Evolutionary conservation across 2,113 vertebrate species (phyloP), one percentile per base, ranked within the genome.

Genomic region (Eclectus roratus): DNA sequence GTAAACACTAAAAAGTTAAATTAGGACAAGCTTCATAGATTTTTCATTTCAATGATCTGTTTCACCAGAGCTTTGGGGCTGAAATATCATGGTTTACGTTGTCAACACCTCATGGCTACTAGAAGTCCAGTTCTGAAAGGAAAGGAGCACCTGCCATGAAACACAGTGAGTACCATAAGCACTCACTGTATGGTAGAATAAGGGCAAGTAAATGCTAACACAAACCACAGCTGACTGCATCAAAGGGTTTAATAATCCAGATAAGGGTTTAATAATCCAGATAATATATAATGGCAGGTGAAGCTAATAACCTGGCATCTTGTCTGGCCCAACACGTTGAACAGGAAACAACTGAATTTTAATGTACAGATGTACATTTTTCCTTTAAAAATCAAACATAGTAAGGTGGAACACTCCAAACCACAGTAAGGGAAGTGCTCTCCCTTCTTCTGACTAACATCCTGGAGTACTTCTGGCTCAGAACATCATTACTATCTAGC

Each of bases 221-320:
- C 68, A 94, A 96, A 97, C 82, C 47, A 72, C 49, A 86, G 88
- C 3, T 90, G 93, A 90, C 92, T 96, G 90, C 82, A 87, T 84
- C 87, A 89, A 91, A 77, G 47, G n/a, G 53, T 94, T 96, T 96
- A 74, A 95, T 95, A 95, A 97, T 87, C 77, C 66, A 91, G 76
- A 58, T 88, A 94, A 95, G 47, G n/a, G 53, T 94, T 96, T 96
- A 74, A 95, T 95, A 95, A 97, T 87, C 77, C 66, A 91, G 76
- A 58, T 88, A 94, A 95, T 91, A 80, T 35, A 70, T 73, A 97
- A 93, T 89, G 77, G 73, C 93, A 89, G 90, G 93, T 92, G 96
- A 96, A 83, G 46, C 66, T 95, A 94, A 95, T 88, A 93, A 88
- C 91, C 84, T 85, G 91, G 76, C 80, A 91, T 84, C 43, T 93